Base-by-base conservation (phyloP, 2,888 invertebrate species). In the Sicus ferrugineus region DNA sequence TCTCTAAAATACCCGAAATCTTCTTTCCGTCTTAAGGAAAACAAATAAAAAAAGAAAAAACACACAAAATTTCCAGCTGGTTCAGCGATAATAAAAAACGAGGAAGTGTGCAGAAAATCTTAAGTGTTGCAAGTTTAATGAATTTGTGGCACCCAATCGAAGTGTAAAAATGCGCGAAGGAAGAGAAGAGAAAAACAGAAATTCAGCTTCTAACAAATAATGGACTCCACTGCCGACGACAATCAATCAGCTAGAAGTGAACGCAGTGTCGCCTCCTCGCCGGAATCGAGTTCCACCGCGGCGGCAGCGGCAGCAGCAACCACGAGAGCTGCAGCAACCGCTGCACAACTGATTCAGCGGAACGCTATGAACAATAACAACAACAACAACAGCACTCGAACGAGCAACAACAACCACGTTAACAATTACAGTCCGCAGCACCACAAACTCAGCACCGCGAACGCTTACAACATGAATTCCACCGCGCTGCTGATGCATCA, bases 201-300 rank as follows among this genome's bases (percentile, higher is more conserved):
- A 42, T 63, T 62, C 30, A 19, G 16, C 64, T 26, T 58, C 64
- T 71, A 70, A 65, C 67, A 78, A 78, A 81, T 80, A 77, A 88
- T 89, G 88, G 88, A 89, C 83, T 86, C 88, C 81, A 86, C 88
- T 81, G 87, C 86, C 76, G 87, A 88, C 86, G 88, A 88, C 85
- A 87, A 87, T 75, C 86, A 85, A 76, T 85, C 86, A 73, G 84
- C 83, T 70, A 83, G 86, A 79, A 89, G 89, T 86, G 89, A 89
- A 81, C 88, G 88, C 75, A 84, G 84, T 80, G 81, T 79, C 85
- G 87, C 88, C 79, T 88, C 88, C 73, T 87, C 88, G 70, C 75
- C 72, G 56, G 77, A 78, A 66, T 77, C 80, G 75, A 79, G n/a
- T 75, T 70, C 62, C 72, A 73, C 64, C 70, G 73, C 63, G 74